These are phyloP conservation scores for Crocodylus rhombifer DNA, from an alignment of 2,797 vertebrate species.

Conservation along the genomic window DNA sequence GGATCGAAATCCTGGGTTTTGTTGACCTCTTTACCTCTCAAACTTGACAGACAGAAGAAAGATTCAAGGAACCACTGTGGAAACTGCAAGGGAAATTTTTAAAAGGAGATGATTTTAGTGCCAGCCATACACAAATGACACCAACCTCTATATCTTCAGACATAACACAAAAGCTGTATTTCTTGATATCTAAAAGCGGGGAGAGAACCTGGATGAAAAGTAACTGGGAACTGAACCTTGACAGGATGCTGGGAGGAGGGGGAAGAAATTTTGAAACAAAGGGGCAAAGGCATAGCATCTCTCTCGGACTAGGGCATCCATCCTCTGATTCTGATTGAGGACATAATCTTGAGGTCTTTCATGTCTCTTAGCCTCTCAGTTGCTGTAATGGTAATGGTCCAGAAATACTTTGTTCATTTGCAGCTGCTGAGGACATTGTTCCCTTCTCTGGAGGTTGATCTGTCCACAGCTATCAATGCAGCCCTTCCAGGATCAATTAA, in stretches of 20 bases:
- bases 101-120: neutral
- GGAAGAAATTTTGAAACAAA: neutral
- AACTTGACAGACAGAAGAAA: neutral
- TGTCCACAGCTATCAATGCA: neutral
- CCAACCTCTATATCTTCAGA: neutral
- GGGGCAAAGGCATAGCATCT: neutral
- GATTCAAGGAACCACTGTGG: neutral
- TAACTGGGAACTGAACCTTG: constrained; percentile 6
- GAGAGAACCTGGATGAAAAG: neutral
- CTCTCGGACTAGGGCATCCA: neutral
- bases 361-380: neutral
- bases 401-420: neutral
- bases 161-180: neutral
- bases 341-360: neutral
- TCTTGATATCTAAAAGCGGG: neutral
- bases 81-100: neutral
- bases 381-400: neutral
- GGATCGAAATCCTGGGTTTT: neutral
- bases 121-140: neutral
- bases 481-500: neutral
- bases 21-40: constrained; percentile 25
- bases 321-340: neutral
- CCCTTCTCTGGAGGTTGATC: neutral
- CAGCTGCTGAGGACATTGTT: constrained; percentile 6
- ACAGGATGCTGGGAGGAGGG: neutral